These are phyloP conservation scores for Crocuta crocuta DNA, from an alignment of 2,113 vertebrate species.

Conservation along the genomic window DNA sequence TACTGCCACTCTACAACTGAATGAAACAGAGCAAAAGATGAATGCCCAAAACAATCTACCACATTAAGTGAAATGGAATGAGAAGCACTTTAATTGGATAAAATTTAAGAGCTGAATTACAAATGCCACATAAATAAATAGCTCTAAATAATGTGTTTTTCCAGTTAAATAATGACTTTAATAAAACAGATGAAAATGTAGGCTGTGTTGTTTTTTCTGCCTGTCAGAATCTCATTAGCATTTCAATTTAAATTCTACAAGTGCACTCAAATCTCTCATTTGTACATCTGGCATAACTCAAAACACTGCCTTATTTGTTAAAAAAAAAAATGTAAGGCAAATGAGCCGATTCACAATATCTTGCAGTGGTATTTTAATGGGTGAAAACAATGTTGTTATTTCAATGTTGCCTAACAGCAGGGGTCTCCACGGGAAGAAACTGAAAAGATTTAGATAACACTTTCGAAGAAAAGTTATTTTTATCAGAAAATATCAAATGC, in stretches of 20 bases:
- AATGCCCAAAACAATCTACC: constrained; percentile 59
- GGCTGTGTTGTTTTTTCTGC: constrained; percentile 79
- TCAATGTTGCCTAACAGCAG: constrained; percentile 71
- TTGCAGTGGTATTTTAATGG: constrained; percentile 81
- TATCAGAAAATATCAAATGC: constrained; percentile 67
- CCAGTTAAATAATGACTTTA: constrained; percentile 81
- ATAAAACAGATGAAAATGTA: constrained; percentile 83
- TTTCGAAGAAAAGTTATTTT: constrained; percentile 64
- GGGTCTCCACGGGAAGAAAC: constrained; percentile 56
- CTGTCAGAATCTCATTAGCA: constrained; percentile 85
- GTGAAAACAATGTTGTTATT: constrained; percentile 76
- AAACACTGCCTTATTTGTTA: constrained; percentile 83
- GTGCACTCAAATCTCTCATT: constrained; percentile 83
- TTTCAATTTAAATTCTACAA: constrained; percentile 84
- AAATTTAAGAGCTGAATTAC: constrained; percentile 74
- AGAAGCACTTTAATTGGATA: constrained; percentile 77
- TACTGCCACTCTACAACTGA: constrained; percentile 64
- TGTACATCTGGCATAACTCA: constrained; percentile 83
- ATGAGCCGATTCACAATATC: constrained; percentile 84
- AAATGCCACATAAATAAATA: constrained; percentile 73
- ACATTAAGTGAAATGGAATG: constrained; percentile 79
- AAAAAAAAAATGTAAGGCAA: constrained; percentile 80
- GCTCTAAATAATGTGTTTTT: constrained; percentile 81
- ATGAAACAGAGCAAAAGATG: constrained; percentile 76
- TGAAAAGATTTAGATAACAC: constrained; percentile 71